phyloP scores from a whole-genome alignment of 2,888 invertebrate genomes.

The Meliscaeva auricollis region DNA sequence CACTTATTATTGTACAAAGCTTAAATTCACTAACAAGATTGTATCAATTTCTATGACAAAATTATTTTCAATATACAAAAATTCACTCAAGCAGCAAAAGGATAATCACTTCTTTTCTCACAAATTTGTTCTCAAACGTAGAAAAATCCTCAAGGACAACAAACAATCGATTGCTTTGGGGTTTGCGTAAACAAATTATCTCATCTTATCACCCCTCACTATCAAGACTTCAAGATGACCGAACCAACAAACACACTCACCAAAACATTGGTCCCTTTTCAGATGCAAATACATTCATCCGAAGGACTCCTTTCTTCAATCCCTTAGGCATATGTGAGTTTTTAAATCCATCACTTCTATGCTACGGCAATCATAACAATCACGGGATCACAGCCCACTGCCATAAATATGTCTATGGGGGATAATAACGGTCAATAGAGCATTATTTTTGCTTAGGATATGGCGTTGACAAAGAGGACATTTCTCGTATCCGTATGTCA shows the following conservation, averaged over 20 bases:
- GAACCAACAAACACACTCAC: conserved; percentile 35
- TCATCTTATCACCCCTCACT: conserved; percentile 64
- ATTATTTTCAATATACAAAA: conserved; percentile 1
- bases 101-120: conserved; percentile 60
- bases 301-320: conserved; percentile 48
- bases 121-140: neutral
- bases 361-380: conserved; percentile 70
- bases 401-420: conserved; percentile 47
- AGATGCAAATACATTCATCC: conserved; percentile 60
- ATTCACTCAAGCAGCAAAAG: conserved; percentile 57
- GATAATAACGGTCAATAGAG: conserved; percentile 76
- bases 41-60: conserved; percentile 44
- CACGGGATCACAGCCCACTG: conserved; percentile 66
- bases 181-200: conserved; percentile 71
- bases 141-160: conserved; percentile 45
- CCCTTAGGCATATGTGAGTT: conserved; percentile 63
- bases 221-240: conserved; percentile 43
- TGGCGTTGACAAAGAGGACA: conserved; percentile 34
- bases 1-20: neutral
- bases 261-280: conserved; percentile 40
- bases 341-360: conserved; percentile 70
- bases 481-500: conserved; percentile 59
- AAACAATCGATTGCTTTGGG: conserved; percentile 57
- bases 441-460: conserved; percentile 50
- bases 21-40: conserved; percentile 1